Evolutionary conservation across 2,113 vertebrate species (phyloP).

Genomic region (Ahaetulla prasina): DNA sequence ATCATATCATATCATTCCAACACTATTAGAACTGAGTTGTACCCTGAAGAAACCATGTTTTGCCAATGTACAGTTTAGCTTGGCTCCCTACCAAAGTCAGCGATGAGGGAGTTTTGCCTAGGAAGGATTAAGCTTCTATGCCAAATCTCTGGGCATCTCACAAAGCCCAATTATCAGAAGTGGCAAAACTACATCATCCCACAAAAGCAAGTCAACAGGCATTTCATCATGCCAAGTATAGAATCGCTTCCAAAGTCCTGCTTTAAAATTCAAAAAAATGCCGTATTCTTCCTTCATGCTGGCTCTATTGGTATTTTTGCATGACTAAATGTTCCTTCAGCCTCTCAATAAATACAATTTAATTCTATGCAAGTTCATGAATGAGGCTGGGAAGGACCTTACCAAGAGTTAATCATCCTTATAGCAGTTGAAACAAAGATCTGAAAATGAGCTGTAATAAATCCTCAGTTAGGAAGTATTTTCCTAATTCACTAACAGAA

Average conservation of each 20-base stretch:
- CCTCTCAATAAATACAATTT: slow-evolving; percentile 38
- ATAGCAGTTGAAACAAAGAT: slow-evolving; percentile 13
- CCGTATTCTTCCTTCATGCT: slow-evolving; percentile 1
- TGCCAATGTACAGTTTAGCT: not conserved
- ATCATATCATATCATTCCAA: not conserved
- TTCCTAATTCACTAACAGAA: slow-evolving; percentile 11
- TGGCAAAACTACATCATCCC: not conserved
- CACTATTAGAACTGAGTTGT: not conserved
- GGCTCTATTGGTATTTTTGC: slow-evolving; percentile 27
- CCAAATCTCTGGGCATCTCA: not conserved
- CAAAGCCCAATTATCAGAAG: not conserved
- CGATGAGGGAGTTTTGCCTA: not conserved
- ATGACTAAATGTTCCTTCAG: slow-evolving; percentile 18
- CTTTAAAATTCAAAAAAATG: slow-evolving; percentile 35
- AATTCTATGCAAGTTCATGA: slow-evolving; percentile 20
- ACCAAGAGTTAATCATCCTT: slow-evolving; percentile 30
- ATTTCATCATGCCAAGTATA: not conserved
- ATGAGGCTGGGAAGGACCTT: not conserved
- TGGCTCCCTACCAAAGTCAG: slow-evolving; percentile 14
- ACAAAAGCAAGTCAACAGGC: not conserved
- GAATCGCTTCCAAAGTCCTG: slow-evolving; percentile 18
- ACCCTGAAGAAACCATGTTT: not conserved
- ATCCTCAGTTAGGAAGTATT: slow-evolving; percentile 8
- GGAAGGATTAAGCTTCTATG: not conserved
- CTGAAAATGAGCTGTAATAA: slow-evolving; percentile 1